Percentiles rank a stretch among this genome's conserved stretches.
Evolutionary conservation across 2,888 invertebrate species (phyloP).

Genomic region (Hirudinaria manillensis): DNA sequence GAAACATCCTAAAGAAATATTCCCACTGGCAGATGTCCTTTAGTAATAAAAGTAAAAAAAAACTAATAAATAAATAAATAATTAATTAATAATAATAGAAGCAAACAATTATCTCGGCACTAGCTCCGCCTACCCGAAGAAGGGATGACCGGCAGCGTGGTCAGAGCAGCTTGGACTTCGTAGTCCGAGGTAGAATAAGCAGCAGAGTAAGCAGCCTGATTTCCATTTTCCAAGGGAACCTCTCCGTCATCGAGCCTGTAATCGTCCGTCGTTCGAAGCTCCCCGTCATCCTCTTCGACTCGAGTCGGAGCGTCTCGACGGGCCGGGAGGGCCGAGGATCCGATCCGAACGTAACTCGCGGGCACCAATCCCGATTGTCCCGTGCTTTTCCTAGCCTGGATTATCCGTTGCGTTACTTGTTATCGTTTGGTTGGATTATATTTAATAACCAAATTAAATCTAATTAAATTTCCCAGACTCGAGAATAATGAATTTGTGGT

Average conservation of each 20-base stretch:
- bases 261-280: neutral
- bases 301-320: neutral
- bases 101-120: too few species aligned
- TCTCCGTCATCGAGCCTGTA: neutral
- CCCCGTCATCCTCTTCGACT: neutral
- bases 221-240: neutral
- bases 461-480: too few species aligned
- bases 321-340: neutral
- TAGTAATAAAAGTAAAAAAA: too few species aligned
- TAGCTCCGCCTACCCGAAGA: neutral
- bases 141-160: conserved; percentile 9
- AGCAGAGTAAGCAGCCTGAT: conserved; percentile 1
- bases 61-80: too few species aligned
- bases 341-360: conserved; percentile 20
- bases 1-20: too few species aligned
- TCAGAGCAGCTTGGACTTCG: conserved; percentile 25
- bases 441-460: too few species aligned
- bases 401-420: too few species aligned
- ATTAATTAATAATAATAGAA: too few species aligned
- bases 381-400: conserved; percentile 5
- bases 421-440: too few species aligned
- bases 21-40: too few species aligned
- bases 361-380: conserved; percentile 22
- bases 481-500: too few species aligned
- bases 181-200: conserved; percentile 18